phyloP scores from a whole-genome alignment of 2,888 invertebrate genomes.

The Dasypogon diadema region DNA sequence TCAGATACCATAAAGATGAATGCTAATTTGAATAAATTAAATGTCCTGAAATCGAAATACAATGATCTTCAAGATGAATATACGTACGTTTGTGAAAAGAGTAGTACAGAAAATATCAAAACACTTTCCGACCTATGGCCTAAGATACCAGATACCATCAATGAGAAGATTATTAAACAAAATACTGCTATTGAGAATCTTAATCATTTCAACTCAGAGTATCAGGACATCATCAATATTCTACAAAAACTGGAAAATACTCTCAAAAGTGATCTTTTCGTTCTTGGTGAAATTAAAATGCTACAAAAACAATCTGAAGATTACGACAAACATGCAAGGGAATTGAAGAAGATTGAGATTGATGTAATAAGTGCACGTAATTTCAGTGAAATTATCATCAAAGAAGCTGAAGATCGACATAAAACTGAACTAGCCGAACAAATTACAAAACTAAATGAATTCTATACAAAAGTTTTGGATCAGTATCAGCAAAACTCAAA shows the following conservation, averaged over 20 bases:
- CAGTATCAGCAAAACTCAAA: constrained; percentile 62
- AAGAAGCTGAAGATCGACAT: constrained; percentile 63
- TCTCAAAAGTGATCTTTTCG: constrained; percentile 57
- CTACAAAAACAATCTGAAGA: constrained; percentile 53
- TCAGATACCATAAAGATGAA: constrained; percentile 64
- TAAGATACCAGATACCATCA: constrained; percentile 64
- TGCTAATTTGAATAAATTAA: constrained; percentile 63
- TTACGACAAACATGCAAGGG: constrained; percentile 62
- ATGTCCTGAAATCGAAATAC: constrained; percentile 62
- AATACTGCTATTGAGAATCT: constrained; percentile 67
- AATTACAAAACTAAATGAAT: constrained; percentile 63
- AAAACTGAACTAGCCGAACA: constrained; percentile 61
- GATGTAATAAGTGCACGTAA: constrained; percentile 68
- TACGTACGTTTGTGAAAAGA: constrained; percentile 59
- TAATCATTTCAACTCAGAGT: constrained; percentile 66
- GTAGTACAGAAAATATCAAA: constrained; percentile 58
- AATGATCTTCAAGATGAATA: constrained; percentile 61
- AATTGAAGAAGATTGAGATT: constrained; percentile 67
- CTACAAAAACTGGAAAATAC: constrained; percentile 56
- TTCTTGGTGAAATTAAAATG: constrained; percentile 60
- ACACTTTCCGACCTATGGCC: constrained; percentile 64
- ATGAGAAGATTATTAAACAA: constrained; percentile 66
- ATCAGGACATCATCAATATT: constrained; percentile 61
- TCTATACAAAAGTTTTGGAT: constrained; percentile 63
- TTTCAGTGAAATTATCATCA: constrained; percentile 67